A percentile compares a stretch with the other conserved stretches of the same genome.
These are phyloP conservation scores for Entosphenus tridentatus DNA, from an alignment of 2,113 vertebrate genomes.

Conservation along the genomic window DNA sequence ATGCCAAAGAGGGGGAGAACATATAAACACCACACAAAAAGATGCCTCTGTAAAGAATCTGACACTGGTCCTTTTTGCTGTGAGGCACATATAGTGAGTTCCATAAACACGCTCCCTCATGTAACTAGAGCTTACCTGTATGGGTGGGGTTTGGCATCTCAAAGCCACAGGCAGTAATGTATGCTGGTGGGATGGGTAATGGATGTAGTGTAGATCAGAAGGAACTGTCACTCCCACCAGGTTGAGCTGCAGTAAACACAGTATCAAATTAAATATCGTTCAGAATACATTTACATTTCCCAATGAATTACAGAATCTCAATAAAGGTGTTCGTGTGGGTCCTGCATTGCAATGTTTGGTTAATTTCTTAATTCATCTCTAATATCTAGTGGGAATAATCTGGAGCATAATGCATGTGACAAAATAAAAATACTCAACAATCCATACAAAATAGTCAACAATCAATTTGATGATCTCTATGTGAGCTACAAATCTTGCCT, in stretches of 20 bases:
- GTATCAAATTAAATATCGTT: no score
- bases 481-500: no score
- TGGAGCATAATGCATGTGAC: no score
- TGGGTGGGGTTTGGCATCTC: constrained; percentile 29
- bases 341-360: no score
- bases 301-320: no score
- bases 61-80: not conserved
- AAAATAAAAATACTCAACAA: no score
- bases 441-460: no score
- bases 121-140: constrained; percentile 33
- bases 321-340: no score
- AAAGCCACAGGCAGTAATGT: constrained; percentile 38
- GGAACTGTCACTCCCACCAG: constrained; percentile 44
- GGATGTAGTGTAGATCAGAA: constrained; percentile 25
- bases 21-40: not conserved
- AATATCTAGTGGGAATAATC: no score
- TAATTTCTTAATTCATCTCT: no score
- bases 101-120: not conserved
- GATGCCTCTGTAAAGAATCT: not conserved
- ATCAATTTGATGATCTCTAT: no score
- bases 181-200: constrained; percentile 37
- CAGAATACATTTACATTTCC: no score
- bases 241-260: constrained; percentile 29
- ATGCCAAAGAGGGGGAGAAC: not conserved
- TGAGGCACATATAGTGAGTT: not conserved